These are phyloP conservation scores for Ophonus ardosiacus DNA, from an alignment of 2,888 invertebrate genomes.

Conservation along the genomic window DNA sequence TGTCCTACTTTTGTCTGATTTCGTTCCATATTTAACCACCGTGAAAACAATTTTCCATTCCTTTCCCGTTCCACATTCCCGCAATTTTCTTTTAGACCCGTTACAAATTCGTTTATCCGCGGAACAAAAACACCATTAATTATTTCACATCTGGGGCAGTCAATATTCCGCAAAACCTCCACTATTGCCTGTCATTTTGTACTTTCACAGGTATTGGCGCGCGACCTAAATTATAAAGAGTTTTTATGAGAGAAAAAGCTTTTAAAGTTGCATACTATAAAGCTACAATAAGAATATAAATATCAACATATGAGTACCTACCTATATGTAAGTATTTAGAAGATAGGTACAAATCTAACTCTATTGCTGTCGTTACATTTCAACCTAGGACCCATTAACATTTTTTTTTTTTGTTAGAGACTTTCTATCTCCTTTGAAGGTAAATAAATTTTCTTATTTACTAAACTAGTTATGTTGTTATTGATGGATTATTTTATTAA, in stretches of 20 bases:
- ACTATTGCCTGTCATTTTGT: conserved; percentile 30
- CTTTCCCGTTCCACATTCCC: conserved; percentile 24
- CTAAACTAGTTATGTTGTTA: no score
- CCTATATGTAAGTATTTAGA: no score
- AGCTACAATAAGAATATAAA: no score
- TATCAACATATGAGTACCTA: no score
- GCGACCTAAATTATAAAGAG: neutral
- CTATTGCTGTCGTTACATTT: no score
- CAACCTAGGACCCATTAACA: no score
- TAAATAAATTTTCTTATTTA: no score
- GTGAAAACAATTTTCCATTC: conserved; percentile 42
- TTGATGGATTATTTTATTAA: no score
- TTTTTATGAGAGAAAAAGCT: neutral
- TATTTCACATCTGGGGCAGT: conserved; percentile 44
- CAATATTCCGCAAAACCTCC: conserved; percentile 24
- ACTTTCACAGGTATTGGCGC: conserved; percentile 17
- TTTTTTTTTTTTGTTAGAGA: no score
- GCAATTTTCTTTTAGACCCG: conserved; percentile 35
- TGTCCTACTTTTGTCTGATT: conserved; percentile 35
- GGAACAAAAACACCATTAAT: conserved; percentile 43
- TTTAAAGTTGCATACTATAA: no score
- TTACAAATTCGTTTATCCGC: conserved; percentile 40
- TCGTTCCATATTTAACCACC: conserved; percentile 37
- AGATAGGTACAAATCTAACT: no score
- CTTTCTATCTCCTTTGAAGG: no score